Evolutionary conservation across 1,140 invertebrate species (phyloP), one percentile per base, ranked within the genome.

Genomic region (Neodiprion virginianus): DNA sequence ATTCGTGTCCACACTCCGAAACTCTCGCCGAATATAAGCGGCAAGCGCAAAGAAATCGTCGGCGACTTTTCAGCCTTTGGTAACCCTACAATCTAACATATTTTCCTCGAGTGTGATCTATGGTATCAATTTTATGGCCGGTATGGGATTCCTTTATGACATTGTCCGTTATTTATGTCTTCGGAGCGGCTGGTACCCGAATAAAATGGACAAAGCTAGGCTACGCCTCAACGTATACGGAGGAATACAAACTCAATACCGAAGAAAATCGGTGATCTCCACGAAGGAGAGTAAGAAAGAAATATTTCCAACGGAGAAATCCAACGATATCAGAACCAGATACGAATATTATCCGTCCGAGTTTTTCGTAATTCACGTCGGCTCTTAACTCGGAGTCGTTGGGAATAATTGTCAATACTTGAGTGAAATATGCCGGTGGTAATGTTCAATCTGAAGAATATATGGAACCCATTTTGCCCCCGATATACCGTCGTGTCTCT

Each of bases 361-460:
- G 17, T 21, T 21, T 21, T 21, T 21, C 17, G 17, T 21, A 21
- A 21, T 21, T 21, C 17, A 21, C 17, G 17, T 21, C 17, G 1
- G 17, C 28, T 40, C 28, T 40, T 40, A 40, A 40, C 28, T 40
- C 28, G 5, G 28, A 40, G 28, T 40, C 53, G 53, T 17, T 12
- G n/a, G 53, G 53, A 61, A 61, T 61, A 14, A 61, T 61, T 61
- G 11, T 61, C 53, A 61, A 61, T 61, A 4, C 53, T 17, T 61
- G 53, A 61, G 53, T 61, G 53, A 5, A 61, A 61, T 61, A 61
- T 61, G 11, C 53, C 53, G 11, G 53, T 17, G 53, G 53, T 61
- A 61, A 61, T 61, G 53, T 61, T 61, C 53, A 61, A 61, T 61
- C 53, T 61, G 53, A 61, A 61, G 8, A 61, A 61, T 61, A 61